phyloP scores from a whole-genome alignment of 2,797 vertebrate species.

The Trematomus bernacchii region DNA sequence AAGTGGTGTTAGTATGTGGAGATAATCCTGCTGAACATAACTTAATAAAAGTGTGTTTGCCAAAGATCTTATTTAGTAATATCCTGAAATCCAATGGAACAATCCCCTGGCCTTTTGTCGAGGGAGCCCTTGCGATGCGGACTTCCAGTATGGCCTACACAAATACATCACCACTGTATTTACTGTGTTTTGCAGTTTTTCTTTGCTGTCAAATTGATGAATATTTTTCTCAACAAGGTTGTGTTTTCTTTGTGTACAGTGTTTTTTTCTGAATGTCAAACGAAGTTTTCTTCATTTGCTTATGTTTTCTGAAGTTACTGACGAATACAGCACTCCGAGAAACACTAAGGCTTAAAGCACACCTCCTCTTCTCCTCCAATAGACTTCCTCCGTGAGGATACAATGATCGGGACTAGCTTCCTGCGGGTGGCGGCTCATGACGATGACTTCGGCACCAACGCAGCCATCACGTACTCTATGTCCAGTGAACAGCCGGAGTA shows the following conservation, averaged over 20 bases:
- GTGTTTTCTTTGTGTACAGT: not conserved
- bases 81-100: too few species aligned
- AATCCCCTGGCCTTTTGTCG: too few species aligned
- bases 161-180: not conserved
- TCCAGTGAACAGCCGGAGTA: constrained; percentile 87
- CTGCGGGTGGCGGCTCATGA: constrained; percentile 90
- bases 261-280: not conserved
- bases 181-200: not conserved
- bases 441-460: constrained; percentile 90
- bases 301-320: not conserved
- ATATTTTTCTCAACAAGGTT: not conserved
- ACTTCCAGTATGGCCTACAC: too few species aligned
- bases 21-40: too few species aligned
- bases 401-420: constrained; percentile 91
- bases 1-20: too few species aligned
- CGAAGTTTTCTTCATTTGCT: not conserved
- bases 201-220: not conserved
- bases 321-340: not conserved
- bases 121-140: too few species aligned
- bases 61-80: too few species aligned
- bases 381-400: constrained; percentile 93
- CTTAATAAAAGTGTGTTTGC: too few species aligned
- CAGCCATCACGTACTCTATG: constrained; percentile 88
- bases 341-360: not conserved
- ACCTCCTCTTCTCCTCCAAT: not conserved